These are phyloP conservation scores for Ditylenchus weischeri DNA, from an alignment of 2,888 invertebrate species.

Conservation along the genomic window DNA sequence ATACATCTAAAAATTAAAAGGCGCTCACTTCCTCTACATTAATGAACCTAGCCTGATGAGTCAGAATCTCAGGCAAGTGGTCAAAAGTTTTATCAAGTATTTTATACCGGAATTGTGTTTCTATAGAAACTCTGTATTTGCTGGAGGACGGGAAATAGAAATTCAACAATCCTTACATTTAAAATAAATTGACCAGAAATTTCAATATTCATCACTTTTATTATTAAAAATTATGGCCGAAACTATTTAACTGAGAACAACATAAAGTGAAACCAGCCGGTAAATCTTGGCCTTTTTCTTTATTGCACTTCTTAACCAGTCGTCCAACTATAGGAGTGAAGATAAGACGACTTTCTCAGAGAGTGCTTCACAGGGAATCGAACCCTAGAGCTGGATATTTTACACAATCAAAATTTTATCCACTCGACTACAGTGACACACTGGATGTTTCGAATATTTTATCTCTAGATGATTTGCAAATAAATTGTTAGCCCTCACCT, in stretches of 20 bases:
- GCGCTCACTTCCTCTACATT: no score
- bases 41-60: no score
- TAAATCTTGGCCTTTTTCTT: not conserved
- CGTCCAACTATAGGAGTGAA: not conserved
- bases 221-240: not conserved
- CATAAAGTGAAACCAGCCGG: not conserved
- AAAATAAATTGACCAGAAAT: no score
- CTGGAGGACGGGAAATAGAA: no score
- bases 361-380: conserved; percentile 1
- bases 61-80: no score
- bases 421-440: not conserved
- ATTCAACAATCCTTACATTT: no score
- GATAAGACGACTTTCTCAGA: not conserved
- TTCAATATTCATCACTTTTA: no score
- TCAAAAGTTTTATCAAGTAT: no score
- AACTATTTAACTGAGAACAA: conserved; percentile 5
- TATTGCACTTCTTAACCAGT: conserved; percentile 3
- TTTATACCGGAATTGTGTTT: no score
- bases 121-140: no score
- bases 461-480: not conserved
- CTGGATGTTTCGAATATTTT: not conserved
- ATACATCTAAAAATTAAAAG: no score
- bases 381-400: not conserved
- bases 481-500: not conserved
- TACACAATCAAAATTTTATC: not conserved